A percentile compares a stretch with the other conserved stretches of the same genome.
Evolutionary conservation across 2,113 vertebrate species (phyloP).

Genomic region (Aix galericulata): DNA sequence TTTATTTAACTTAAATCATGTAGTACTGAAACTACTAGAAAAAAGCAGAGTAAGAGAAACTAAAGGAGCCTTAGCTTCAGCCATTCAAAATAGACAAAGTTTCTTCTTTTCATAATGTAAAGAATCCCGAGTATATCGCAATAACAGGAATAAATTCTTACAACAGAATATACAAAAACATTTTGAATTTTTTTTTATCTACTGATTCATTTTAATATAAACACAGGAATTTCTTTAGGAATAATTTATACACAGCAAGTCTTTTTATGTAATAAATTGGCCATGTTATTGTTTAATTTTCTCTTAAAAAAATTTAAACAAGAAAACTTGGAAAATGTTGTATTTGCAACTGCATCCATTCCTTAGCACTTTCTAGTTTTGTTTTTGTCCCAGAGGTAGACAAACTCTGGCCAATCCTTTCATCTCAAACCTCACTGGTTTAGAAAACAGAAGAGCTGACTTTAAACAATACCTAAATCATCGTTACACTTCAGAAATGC

Average conservation of each 20-base stretch:
- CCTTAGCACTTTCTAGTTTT: conserved; percentile 75
- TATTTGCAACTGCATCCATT: conserved; percentile 80
- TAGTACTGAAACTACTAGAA: conserved; percentile 90
- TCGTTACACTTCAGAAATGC: neutral
- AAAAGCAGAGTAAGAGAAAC: conserved; percentile 90
- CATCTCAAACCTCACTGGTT: conserved; percentile 78
- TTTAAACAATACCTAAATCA: neutral
- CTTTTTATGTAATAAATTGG: conserved; percentile 87
- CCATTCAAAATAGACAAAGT: conserved; percentile 90
- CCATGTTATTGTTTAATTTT: conserved; percentile 79
- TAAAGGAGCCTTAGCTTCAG: conserved; percentile 85
- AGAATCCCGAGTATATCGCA: conserved; percentile 86
- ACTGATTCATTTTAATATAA: conserved; percentile 88
- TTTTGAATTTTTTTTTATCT: conserved; percentile 82
- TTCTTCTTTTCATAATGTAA: conserved; percentile 84
- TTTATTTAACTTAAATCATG: conserved; percentile 91
- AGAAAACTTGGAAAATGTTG: conserved; percentile 80
- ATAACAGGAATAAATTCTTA: conserved; percentile 89
- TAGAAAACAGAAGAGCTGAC: conserved; percentile 75
- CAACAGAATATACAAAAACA: conserved; percentile 90
- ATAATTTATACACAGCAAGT: conserved; percentile 89
- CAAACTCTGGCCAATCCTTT: conserved; percentile 79
- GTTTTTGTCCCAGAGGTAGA: conserved; percentile 81
- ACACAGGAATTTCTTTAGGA: conserved; percentile 85
- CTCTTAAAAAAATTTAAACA: conserved; percentile 76